Evolutionary conservation across 1,140 invertebrate genomes (phyloP), one percentile per base, ranked within the genome.

Genomic region (Luehdorfia chinensis): DNA sequence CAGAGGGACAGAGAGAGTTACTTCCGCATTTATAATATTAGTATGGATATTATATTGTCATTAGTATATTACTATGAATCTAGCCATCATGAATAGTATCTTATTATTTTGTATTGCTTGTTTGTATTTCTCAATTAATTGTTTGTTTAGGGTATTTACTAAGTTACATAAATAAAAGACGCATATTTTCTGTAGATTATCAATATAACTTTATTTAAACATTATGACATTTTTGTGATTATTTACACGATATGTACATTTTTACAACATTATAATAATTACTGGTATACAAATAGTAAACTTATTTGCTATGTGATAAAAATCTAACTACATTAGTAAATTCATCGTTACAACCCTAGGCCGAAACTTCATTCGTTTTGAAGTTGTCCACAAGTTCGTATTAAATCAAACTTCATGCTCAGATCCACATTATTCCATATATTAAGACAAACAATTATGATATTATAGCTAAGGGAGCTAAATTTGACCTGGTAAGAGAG

Each of bases 241-340:
- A 80, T 84, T 73, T 80, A 84, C 79, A 84, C 63, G 79, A 81
- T 84, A 84, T 84, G 76, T 84, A 84, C 79, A 84, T 73, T 68
- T 76, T 72, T 84, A 80, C 71, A 79, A 27, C 48, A 50, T 65
- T 59, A 61, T 53, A 33, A 60, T 21, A 46, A 47, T 28, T 52
- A 60, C 56, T 62, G 61, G 71, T 83, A 77, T 76, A 75, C 74
- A 77, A 75, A 75, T 60, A 57, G 59, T 62, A 55, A 66, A 61
- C 57, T 48, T 71, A 68, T 46, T 73, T 66, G 69, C 70, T 66
- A 66, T 58, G 69, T 74, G 74, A 80, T 75, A 72, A 49, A 72
- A 65, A 66, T 66, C 61, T 74, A 79, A 57, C 63, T 70, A 75
- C 48, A 57, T 75, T 80, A 84, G 66, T 84, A 84, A 84, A 84